A percentile compares a stretch with the other conserved stretches of the same genome.
phyloP scores from a whole-genome alignment of 2,797 vertebrate species.

The Cuniculus paca region DNA sequence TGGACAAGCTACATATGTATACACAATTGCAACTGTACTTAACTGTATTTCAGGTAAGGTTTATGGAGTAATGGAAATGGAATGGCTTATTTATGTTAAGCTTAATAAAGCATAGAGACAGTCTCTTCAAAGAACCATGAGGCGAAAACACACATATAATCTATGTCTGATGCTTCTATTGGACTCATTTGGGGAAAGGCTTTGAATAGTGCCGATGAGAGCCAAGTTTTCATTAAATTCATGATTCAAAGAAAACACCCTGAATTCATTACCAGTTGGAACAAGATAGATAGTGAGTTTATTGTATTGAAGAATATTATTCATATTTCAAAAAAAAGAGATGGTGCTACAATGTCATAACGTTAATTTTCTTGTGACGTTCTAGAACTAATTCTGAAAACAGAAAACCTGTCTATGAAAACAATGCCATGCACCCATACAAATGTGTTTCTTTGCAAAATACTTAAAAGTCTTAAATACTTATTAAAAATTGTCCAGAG shows the following conservation, averaged over 20 bases:
- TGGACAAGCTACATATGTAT: not conserved
- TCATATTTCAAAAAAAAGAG: slow-evolving; percentile 50
- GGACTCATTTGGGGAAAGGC: slow-evolving; percentile 12
- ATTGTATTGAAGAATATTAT: not conserved
- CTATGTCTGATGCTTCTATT: not conserved
- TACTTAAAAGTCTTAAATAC: slow-evolving; percentile 43
- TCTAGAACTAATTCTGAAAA: slow-evolving; percentile 63
- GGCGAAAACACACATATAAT: not conserved
- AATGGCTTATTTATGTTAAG: not conserved
- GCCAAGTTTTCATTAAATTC: not conserved
- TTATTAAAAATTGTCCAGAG: slow-evolving; percentile 59
- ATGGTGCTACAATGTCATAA: not conserved
- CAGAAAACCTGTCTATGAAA: slow-evolving; percentile 44
- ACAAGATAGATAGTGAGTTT: slow-evolving; percentile 17
- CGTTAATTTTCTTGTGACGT: slow-evolving; percentile 50
- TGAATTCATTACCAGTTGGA: slow-evolving; percentile 22
- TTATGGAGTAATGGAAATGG: not conserved
- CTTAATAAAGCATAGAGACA: not conserved
- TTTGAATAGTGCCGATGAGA: slow-evolving; percentile 36
- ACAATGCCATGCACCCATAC: slow-evolving; percentile 1
- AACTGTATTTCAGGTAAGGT: not conserved
- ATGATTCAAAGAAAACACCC: not conserved
- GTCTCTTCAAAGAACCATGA: not conserved
- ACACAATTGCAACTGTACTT: not conserved
- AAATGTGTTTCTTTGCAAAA: slow-evolving; percentile 66